Percentiles rank a stretch among this genome's conserved stretches.
These are phyloP conservation scores for Adelosebastes latens DNA, from an alignment of 2,797 vertebrate species.

Conservation along the genomic window DNA sequence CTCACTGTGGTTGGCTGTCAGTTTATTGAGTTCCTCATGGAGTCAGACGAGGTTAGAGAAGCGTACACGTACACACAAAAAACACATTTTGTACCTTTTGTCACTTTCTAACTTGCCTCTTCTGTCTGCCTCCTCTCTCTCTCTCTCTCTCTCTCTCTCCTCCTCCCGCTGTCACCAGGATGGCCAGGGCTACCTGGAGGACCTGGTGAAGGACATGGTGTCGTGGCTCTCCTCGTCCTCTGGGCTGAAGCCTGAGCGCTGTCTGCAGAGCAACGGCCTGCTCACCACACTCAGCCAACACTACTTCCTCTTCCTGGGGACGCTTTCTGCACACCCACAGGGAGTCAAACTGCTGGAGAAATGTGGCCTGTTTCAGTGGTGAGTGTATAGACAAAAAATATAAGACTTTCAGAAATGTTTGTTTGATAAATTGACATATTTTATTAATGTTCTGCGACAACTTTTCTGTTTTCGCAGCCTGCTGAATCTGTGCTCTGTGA, in stretches of 20 bases:
- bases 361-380: constrained; percentile 99
- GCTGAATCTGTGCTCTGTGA: constrained; percentile 95
- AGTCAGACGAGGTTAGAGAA: constrained; percentile 93
- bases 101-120: neutral
- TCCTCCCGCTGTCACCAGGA: constrained; percentile 79
- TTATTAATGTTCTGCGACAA: neutral
- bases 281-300: constrained; percentile 97
- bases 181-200: constrained; percentile 94
- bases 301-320: constrained; percentile 98
- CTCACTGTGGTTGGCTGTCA: constrained; percentile 98
- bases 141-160: too few relatives aligned
- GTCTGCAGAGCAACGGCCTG: constrained; percentile 95
- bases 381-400: constrained; percentile 55
- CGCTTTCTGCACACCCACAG: constrained; percentile 93
- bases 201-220: constrained; percentile 95
- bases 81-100: neutral
- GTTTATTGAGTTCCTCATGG: constrained; percentile 97
- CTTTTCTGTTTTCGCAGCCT: constrained; percentile 83
- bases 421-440: neutral
- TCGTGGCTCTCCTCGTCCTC: constrained; percentile 92
- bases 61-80: neutral
- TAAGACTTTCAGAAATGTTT: neutral
- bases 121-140: neutral
- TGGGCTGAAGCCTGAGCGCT: constrained; percentile 94
- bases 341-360: constrained; percentile 99